Percentiles rank a stretch among this genome's conserved stretches.
Evolutionary conservation across 2,113 vertebrate genomes (phyloP).

Genomic region (Microtus richardsoni): DNA sequence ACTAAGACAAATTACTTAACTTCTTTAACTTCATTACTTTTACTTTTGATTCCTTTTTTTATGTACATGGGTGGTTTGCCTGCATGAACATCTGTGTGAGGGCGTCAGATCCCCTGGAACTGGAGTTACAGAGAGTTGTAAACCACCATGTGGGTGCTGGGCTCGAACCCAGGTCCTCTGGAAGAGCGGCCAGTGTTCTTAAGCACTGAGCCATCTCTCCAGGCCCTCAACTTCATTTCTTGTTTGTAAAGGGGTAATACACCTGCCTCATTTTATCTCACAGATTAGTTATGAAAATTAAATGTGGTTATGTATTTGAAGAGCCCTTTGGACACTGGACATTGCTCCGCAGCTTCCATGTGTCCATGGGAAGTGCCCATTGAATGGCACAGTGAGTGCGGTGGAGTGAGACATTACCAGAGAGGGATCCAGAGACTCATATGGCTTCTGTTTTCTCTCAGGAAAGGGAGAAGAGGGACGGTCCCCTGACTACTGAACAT

Average conservation of each 20-base stretch:
- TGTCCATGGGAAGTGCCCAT: not conserved
- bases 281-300: slow-evolving; percentile 58
- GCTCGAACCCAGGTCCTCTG: not conserved
- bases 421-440: not conserved
- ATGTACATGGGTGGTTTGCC: not conserved
- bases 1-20: slow-evolving; percentile 30
- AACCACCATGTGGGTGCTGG: not conserved
- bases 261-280: not conserved
- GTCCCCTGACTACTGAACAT: not conserved
- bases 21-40: slow-evolving; percentile 36
- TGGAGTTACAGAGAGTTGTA: not conserved
- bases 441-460: not conserved
- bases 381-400: not conserved
- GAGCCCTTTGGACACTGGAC: slow-evolving; percentile 15
- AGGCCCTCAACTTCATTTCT: not conserved
- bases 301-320: slow-evolving; percentile 30
- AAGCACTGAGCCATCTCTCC: not conserved
- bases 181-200: not conserved
- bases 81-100: not conserved
- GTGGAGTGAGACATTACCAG: not conserved
- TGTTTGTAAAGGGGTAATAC: slow-evolving; percentile 44
- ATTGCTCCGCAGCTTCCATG: not conserved
- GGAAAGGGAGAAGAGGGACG: not conserved
- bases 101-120: not conserved
- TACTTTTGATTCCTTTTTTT: not conserved